Base-by-base conservation (phyloP, 2,797 vertebrate genomes). In the Myripristis jacobus region DNA sequence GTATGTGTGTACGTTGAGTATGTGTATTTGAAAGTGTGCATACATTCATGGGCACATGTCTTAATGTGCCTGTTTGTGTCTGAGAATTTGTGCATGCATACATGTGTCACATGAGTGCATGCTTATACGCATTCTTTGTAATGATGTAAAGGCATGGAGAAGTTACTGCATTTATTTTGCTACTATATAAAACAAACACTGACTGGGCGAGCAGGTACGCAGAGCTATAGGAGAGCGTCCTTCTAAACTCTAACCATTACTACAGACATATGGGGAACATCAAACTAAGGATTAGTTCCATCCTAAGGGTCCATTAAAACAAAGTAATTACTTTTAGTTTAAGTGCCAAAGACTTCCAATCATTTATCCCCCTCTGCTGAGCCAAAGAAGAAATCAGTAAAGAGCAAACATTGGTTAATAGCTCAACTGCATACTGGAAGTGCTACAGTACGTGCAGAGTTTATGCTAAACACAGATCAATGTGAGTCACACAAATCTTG, bases 301-400 rank as follows among this genome's bases (percentile, higher is more conserved):
- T 61, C n/a, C 54, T 22, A 10, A 52, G 60, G 31, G 46, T 80
- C 65, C 57, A 36, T 73, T 72, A 54, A 66, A 75, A 44, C 16
- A 53, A 73, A 71, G 3, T 24, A 43, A 78, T 76, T 63, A 22
- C 29, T 59, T 57, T 41, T 3, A 43, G 62, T 4, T 0, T 24
- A 58, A 52, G 31, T 52, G 50, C 24, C 50, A 74, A 63, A 41
- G 31, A 52, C 55, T 50, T 38, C 13, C 31, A 54, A 24, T 31
- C 22, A 52, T 52, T 29, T 18, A 24, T 24, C 36, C 48, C 12
- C 13, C 24, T 16, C 48, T 24, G 16, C 24, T 27, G 13, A 4
- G 25, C 5, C 31, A 36, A 5, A 27, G 15, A 46, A 57, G 6
- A 46, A 19, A 21, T 22, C 1, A 11, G 6, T 31, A 3, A 56